phyloP scores from a whole-genome alignment of 2,797 vertebrate genomes.

The Telmatherina bonti region DNA sequence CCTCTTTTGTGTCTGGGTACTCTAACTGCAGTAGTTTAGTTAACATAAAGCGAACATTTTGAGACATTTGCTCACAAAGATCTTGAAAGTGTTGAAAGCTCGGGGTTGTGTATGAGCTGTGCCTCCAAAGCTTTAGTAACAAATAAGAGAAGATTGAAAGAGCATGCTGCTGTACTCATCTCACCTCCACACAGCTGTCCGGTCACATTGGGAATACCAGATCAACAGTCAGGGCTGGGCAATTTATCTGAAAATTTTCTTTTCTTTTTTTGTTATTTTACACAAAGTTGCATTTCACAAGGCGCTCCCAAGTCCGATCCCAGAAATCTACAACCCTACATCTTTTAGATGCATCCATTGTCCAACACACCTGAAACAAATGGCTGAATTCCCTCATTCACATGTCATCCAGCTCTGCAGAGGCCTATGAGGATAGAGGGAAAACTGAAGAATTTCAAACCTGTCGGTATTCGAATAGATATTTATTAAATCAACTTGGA shows the following conservation, averaged over 20 bases:
- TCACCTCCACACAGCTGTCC: background rate
- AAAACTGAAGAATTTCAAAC: too few relatives aligned
- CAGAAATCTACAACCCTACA: too few relatives aligned
- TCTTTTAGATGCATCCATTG: too few relatives aligned
- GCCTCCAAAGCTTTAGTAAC: background rate
- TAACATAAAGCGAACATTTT: background rate
- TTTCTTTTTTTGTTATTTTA: background rate
- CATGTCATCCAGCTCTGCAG: too few relatives aligned
- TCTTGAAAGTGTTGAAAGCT: background rate
- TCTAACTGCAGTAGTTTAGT: background rate
- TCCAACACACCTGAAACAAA: too few relatives aligned
- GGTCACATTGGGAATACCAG: background rate
- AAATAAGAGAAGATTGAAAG: background rate
- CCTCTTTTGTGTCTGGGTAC: conserved; percentile 7
- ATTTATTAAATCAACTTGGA: too few relatives aligned
- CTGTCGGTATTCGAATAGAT: too few relatives aligned
- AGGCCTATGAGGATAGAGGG: too few relatives aligned
- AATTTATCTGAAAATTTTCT: background rate
- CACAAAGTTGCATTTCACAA: background rate
- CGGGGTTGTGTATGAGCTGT: background rate
- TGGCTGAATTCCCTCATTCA: too few relatives aligned
- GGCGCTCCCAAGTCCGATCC: too few relatives aligned
- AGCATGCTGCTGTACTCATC: too few relatives aligned
- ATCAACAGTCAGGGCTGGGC: background rate
- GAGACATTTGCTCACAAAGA: background rate